A percentile compares a stretch with the other conserved stretches of the same genome.
phyloP scores from a whole-genome alignment of 2,888 invertebrate genomes.

The Dinocampus coccinellae region DNA sequence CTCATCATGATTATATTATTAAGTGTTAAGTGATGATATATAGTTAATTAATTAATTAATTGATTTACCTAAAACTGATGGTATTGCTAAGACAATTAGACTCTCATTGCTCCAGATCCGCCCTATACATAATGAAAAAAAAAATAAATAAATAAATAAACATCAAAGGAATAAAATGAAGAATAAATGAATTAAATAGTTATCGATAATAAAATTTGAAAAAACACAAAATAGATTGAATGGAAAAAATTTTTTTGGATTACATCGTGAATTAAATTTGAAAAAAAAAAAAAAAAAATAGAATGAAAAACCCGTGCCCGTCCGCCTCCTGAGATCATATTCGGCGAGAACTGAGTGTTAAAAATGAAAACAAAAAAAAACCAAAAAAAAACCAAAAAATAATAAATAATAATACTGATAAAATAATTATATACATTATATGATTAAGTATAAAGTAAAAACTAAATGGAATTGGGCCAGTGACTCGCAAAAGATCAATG shows the following conservation, averaged over 20 bases:
- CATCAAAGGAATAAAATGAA: conserved; percentile 8
- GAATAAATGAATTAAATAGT: not conserved
- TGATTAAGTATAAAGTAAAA: not conserved
- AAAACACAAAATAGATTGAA: not conserved
- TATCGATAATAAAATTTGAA: not conserved
- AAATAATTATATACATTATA: not conserved
- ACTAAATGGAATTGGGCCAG: not conserved
- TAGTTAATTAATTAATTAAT: conserved; percentile 12
- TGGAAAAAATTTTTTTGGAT: conserved; percentile 18
- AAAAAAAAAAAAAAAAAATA: conserved; percentile 22
- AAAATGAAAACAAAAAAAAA: conserved; percentile 9
- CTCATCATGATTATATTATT: conserved; percentile 41
- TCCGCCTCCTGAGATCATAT: not conserved
- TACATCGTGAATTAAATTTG: conserved; percentile 24
- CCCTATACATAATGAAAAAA: not conserved
- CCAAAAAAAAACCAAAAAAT: conserved; percentile 2
- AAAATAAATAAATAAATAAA: conserved; percentile 11
- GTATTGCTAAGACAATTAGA: conserved; percentile 69
- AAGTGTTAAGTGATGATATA: conserved; percentile 37
- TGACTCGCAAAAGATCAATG: not conserved
- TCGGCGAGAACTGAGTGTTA: conserved; percentile 17
- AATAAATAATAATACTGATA: conserved; percentile 4
- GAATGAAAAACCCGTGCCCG: conserved; percentile 1
- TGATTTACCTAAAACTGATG: conserved; percentile 57
- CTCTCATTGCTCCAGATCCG: conserved; percentile 60